Evolutionary conservation across 2,888 invertebrate species (phyloP), one percentile per base, ranked within the genome.

Genomic region (Andrena hattorfiana): DNA sequence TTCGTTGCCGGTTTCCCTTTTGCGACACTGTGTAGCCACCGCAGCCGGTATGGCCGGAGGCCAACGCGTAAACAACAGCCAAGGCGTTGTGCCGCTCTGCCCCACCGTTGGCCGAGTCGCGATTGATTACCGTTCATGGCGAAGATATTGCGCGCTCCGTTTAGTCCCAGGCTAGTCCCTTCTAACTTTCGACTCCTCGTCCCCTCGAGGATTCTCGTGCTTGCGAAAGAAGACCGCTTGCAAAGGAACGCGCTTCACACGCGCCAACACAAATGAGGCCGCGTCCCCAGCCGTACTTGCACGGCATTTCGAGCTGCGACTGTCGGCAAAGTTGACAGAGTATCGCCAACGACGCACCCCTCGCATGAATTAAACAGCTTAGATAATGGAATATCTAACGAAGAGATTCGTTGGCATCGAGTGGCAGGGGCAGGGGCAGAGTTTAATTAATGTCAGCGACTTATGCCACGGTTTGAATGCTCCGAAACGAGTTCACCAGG

Each of bases 401-500:
- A 78, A 67, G 42, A 54, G 42, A 30, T 48, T 26, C 69, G 35
- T 49, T 32, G 32, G n/a, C 35, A 48, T 10, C 42, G 26, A 0
- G 42, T 23, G 26, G 13, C 42, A 48, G 28, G 23, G 42, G 54
- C 35, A 35, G 54, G 26, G 49, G 10, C 63, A 16, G 23, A 26
- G 80, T 72, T 79, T 62, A 80, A 80, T 80, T 80, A 80, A 62
- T 72, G 49, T 2, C 60, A 20, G 10, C 26, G 62, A 67, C 51
- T 63, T 48, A 42, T 1, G 4, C 16, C 42, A 16, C 13, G 30
- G 72, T 42, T 54, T 28, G 32, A 66, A 71, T 32, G 48, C 48
- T 32, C 54, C 26, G 80, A 60, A 80, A 80, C 81, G 81, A 80
- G 80, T 80, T 80, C 80, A 80, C 64, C 80, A 81, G 80, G 80